Percentiles rank a stretch among this genome's conserved stretches.
Conservation (phyloP, 2,113 vertebrate genomes). For the Phodopus roborovskii region DNA sequence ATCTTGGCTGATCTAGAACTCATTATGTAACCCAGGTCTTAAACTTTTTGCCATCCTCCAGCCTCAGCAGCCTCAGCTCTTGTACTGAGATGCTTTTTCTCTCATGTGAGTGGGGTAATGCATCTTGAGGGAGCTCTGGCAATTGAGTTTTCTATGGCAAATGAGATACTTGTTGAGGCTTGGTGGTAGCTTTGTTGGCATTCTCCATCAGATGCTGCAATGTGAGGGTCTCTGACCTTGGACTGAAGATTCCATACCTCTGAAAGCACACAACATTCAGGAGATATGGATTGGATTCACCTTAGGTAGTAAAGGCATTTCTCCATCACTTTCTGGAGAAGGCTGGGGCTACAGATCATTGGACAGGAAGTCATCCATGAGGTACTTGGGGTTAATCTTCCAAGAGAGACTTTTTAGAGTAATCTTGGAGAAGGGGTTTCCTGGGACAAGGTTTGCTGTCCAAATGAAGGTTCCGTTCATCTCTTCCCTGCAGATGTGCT, state of each 20-base stretch:
- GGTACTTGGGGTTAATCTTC: slow-evolving; percentile 87
- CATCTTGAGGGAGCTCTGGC: slow-evolving; percentile 98
- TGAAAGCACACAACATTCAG: slow-evolving; percentile 82
- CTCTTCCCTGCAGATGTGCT: slow-evolving; percentile 79
- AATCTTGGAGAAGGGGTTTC: slow-evolving; percentile 84
- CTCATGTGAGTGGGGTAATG: slow-evolving; percentile 98
- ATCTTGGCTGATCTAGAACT: neutral
- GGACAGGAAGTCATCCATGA: slow-evolving; percentile 81
- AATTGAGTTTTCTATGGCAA: slow-evolving; percentile 95
- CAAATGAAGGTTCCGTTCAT: slow-evolving; percentile 89
- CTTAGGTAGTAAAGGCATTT: slow-evolving; percentile 85
- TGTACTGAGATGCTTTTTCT: slow-evolving; percentile 96
- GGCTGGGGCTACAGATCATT: slow-evolving; percentile 88
- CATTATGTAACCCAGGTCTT: neutral
- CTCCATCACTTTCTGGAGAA: slow-evolving; percentile 91
- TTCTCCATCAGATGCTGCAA: slow-evolving; percentile 97
- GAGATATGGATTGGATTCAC: slow-evolving; percentile 84
- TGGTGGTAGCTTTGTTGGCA: slow-evolving; percentile 92
- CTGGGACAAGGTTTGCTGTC: slow-evolving; percentile 90
- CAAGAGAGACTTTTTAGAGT: slow-evolving; percentile 75
- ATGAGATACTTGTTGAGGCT: slow-evolving; percentile 95
- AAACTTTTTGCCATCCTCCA: neutral
- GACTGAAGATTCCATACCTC: slow-evolving; percentile 83
- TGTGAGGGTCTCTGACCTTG: slow-evolving; percentile 94
- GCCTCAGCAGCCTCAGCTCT: slow-evolving; percentile 65